phyloP scores from a whole-genome alignment of 2,888 invertebrate species.

The Synanthedon andrenaeformis region DNA sequence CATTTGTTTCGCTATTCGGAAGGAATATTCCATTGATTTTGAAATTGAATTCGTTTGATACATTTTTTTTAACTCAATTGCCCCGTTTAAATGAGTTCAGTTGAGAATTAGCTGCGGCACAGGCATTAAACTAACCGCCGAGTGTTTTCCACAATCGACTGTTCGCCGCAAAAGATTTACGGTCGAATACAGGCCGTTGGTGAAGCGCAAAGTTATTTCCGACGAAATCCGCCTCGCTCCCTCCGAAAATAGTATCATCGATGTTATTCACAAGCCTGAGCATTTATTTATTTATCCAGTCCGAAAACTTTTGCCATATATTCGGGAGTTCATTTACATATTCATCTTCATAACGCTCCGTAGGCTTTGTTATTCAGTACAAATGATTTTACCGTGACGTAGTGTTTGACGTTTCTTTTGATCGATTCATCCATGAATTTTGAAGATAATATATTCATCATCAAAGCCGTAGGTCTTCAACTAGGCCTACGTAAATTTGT shows the following conservation, averaged over 20 bases:
- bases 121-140: slow-evolving; percentile 20
- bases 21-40: too few species aligned
- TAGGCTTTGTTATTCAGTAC: too few species aligned
- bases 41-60: too few species aligned
- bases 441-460: too few species aligned
- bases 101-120: background rate
- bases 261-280: slow-evolving; percentile 53
- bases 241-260: slow-evolving; percentile 62
- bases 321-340: slow-evolving; percentile 6
- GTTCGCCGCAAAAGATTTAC: slow-evolving; percentile 53
- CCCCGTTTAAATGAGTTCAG: background rate
- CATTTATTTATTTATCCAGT: slow-evolving; percentile 45
- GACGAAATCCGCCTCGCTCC: slow-evolving; percentile 59
- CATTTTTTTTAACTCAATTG: too few species aligned
- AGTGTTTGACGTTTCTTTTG: too few species aligned
- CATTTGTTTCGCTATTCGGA: too few species aligned
- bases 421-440: too few species aligned
- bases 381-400: too few species aligned
- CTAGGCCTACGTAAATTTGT: too few species aligned
- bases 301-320: slow-evolving; percentile 31
- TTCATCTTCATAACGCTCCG: background rate
- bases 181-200: slow-evolving; percentile 34
- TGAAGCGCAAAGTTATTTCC: slow-evolving; percentile 57
- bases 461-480: too few species aligned
- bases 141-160: slow-evolving; percentile 56